Evolutionary conservation across 2,888 invertebrate genomes (phyloP).

Genomic region (Ophraella communa): DNA sequence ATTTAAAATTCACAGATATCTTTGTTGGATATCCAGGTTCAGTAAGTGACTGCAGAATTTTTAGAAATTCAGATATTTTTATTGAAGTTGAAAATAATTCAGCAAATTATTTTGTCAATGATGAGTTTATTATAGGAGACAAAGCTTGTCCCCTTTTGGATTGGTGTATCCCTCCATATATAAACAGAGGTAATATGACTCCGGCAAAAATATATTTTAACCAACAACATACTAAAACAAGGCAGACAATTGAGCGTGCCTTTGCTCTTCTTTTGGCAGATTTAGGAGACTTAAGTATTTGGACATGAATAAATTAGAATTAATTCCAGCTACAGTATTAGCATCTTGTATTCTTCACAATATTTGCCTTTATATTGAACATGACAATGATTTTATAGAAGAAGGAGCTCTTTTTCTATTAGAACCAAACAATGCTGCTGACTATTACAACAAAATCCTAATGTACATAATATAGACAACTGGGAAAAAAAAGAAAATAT

Average conservation of each 20-base stretch:
- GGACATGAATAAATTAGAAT: slow-evolving; percentile 1
- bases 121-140: slow-evolving; percentile 8
- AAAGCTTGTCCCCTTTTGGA: slow-evolving; percentile 11
- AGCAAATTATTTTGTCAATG: not conserved
- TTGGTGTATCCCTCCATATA: slow-evolving; percentile 3
- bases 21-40: slow-evolving; percentile 45
- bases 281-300: slow-evolving; percentile 14
- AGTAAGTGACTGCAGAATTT: slow-evolving; percentile 39
- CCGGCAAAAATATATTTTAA: slow-evolving; percentile 12
- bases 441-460: too few species aligned
- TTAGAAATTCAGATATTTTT: slow-evolving; percentile 16
- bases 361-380: too few species aligned
- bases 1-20: slow-evolving; percentile 26
- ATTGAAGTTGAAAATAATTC: not conserved
- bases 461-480: too few species aligned
- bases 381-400: too few species aligned
- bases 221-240: slow-evolving; percentile 7
- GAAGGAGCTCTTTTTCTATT: too few species aligned
- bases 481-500: too few species aligned
- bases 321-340: slow-evolving; percentile 3
- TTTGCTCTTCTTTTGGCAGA: slow-evolving; percentile 20
- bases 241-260: slow-evolving; percentile 13
- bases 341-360: not conserved
- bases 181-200: slow-evolving; percentile 3
- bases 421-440: too few species aligned